Evolutionary conservation across 2,113 vertebrate genomes (phyloP).

Genomic region (Psephotus haematonotus): DNA sequence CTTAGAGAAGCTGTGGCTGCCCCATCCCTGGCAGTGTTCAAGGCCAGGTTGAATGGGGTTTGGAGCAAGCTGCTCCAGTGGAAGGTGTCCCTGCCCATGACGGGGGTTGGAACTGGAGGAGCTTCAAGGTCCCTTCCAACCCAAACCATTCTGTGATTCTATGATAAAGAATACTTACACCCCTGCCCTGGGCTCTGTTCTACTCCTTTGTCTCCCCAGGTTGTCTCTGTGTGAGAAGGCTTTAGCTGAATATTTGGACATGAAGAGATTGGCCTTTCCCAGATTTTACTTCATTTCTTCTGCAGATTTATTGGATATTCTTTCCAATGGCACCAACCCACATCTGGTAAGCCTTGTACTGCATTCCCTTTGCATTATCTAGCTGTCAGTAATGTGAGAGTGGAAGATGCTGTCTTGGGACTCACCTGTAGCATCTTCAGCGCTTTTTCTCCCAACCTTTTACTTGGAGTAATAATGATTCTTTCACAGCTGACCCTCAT

Average conservation of each 20-base stretch:
- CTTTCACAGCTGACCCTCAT: background rate
- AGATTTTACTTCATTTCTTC: constrained; percentile 98
- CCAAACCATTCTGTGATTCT: background rate
- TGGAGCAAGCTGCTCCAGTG: background rate
- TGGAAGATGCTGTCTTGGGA: background rate
- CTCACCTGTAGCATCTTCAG: background rate
- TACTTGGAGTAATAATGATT: background rate
- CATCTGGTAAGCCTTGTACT: constrained; percentile 71
- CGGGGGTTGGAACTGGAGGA: background rate
- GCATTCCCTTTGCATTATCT: background rate
- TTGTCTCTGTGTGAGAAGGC: constrained; percentile 53
- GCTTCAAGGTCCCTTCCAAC: background rate
- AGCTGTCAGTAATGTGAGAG: background rate
- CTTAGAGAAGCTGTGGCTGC: too few species aligned
- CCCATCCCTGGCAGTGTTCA: background rate
- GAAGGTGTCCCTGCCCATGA: background rate
- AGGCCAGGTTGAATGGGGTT: background rate
- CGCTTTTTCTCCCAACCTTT: background rate
- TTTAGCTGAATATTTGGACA: constrained; percentile 90
- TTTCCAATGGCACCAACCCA: constrained; percentile 92
- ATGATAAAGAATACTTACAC: background rate
- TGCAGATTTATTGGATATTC: constrained; percentile 93
- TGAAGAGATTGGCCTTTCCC: constrained; percentile 91
- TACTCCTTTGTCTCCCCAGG: constrained; percentile 70
- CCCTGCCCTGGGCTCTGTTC: background rate